A percentile compares a stretch with the other conserved stretches of the same genome.
phyloP scores from a whole-genome alignment of 1,140 invertebrate genomes.

The Penaeus vannamei region DNA sequence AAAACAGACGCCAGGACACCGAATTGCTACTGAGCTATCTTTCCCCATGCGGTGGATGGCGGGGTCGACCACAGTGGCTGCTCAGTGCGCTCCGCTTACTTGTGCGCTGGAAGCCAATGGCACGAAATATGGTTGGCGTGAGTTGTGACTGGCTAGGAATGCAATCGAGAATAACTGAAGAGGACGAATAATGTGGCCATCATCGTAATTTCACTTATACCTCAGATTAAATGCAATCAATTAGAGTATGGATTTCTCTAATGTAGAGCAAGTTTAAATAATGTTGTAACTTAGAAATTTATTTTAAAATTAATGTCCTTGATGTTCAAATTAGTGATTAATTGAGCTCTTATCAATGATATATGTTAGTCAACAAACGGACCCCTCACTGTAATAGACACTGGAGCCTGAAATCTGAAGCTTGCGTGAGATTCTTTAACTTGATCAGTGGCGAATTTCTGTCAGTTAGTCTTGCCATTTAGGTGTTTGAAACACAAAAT shows the following conservation, averaged over 20 bases:
- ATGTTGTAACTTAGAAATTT: constrained; percentile 31
- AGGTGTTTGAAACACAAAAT: too few relatives aligned
- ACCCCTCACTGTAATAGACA: not conserved
- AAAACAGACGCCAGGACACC: too few relatives aligned
- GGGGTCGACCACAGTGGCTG: too few relatives aligned
- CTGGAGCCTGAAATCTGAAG: not conserved
- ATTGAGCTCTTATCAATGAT: constrained; percentile 35
- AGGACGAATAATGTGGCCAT: not conserved
- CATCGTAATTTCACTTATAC: constrained; percentile 33
- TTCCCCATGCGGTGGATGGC: too few relatives aligned
- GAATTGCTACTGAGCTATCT: too few relatives aligned
- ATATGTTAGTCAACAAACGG: constrained; percentile 6
- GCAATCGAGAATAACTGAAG: too few relatives aligned
- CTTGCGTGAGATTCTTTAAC: not conserved
- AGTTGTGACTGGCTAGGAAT: too few relatives aligned
- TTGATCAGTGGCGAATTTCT: too few relatives aligned
- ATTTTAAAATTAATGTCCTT: constrained; percentile 41
- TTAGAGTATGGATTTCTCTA: constrained; percentile 39
- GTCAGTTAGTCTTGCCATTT: too few relatives aligned
- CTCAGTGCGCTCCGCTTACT: too few relatives aligned
- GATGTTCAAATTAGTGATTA: constrained; percentile 39
- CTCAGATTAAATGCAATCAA: constrained; percentile 44
- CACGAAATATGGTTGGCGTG: too few relatives aligned
- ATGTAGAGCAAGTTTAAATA: constrained; percentile 34
- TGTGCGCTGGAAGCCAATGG: too few relatives aligned